These are phyloP conservation scores for Odontomachus brunneus DNA, from an alignment of 1,140 invertebrate species.

Conservation along the genomic window DNA sequence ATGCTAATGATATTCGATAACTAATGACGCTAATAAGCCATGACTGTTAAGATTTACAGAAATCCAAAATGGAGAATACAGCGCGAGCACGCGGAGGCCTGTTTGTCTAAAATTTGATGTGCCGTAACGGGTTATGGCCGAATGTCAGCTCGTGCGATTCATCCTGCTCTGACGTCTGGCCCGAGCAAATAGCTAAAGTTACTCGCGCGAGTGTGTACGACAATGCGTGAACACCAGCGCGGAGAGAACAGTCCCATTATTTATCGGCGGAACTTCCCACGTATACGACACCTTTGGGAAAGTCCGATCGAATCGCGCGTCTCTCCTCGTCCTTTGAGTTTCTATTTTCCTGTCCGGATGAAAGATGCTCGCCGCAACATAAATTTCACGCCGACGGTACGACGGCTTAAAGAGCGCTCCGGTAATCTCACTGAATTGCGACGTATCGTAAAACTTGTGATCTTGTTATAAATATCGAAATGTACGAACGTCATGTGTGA, in stretches of 20 bases:
- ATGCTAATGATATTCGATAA: neutral
- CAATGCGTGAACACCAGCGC: slow-evolving; percentile 45
- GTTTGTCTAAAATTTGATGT: slow-evolving; percentile 43
- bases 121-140: slow-evolving; percentile 34
- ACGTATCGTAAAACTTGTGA: slow-evolving; percentile 10
- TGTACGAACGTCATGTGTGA: too few relatives aligned
- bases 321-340: slow-evolving; percentile 34
- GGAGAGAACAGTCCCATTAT: slow-evolving; percentile 45
- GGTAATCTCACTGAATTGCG: slow-evolving; percentile 23
- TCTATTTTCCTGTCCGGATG: slow-evolving; percentile 49
- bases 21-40: neutral
- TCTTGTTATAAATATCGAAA: too few relatives aligned
- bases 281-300: slow-evolving; percentile 60
- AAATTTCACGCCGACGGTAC: slow-evolving; percentile 36
- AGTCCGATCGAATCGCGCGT: slow-evolving; percentile 56
- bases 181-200: slow-evolving; percentile 52
- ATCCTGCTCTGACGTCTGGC: slow-evolving; percentile 23
- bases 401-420: slow-evolving; percentile 24
- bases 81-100: neutral
- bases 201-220: slow-evolving; percentile 42
- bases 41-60: neutral
- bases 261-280: slow-evolving; percentile 55
- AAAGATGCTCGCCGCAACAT: slow-evolving; percentile 36
- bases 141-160: slow-evolving; percentile 46
- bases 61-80: neutral